A percentile compares a stretch with the other conserved stretches of the same genome.
Conservation (phyloP, 1,140 invertebrate species). For the Heliconius nattereri region DNA sequence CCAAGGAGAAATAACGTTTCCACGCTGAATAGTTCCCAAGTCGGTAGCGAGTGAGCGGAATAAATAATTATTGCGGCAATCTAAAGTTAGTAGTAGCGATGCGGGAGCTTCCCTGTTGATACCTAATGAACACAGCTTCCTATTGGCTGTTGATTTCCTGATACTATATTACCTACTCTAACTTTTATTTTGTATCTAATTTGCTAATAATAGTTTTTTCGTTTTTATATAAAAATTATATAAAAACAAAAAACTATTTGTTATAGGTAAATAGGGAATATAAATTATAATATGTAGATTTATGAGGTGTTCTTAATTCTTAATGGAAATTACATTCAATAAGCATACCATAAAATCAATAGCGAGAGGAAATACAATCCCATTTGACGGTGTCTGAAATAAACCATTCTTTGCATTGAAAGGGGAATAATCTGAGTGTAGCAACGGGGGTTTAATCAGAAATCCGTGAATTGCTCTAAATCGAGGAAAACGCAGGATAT, state of each 20-base stretch:
- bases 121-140: constrained; percentile 70
- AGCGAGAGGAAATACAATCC: constrained; percentile 73
- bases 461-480: constrained; percentile 79
- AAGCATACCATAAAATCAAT: constrained; percentile 62
- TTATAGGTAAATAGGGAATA: no score
- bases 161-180: not conserved
- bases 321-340: constrained; percentile 17
- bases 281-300: not conserved
- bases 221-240: not conserved
- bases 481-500: constrained; percentile 79
- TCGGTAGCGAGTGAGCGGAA: constrained; percentile 75
- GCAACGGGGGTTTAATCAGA: constrained; percentile 78
- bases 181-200: not conserved
- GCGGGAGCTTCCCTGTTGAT: constrained; percentile 50
- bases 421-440: constrained; percentile 77
- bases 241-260: no score
- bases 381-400: constrained; percentile 76
- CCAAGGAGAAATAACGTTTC: constrained; percentile 76
- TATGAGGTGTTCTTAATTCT: constrained; percentile 4
- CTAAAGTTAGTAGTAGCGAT: constrained; percentile 66
- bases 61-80: constrained; percentile 79
- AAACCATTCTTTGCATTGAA: constrained; percentile 78
- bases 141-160: constrained; percentile 45
- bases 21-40: constrained; percentile 75
- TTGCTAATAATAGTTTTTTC: not conserved